Evolutionary conservation across 2,797 vertebrate species (phyloP), one percentile per base, ranked within the genome.

Genomic region (Chrysocyon brachyurus): DNA sequence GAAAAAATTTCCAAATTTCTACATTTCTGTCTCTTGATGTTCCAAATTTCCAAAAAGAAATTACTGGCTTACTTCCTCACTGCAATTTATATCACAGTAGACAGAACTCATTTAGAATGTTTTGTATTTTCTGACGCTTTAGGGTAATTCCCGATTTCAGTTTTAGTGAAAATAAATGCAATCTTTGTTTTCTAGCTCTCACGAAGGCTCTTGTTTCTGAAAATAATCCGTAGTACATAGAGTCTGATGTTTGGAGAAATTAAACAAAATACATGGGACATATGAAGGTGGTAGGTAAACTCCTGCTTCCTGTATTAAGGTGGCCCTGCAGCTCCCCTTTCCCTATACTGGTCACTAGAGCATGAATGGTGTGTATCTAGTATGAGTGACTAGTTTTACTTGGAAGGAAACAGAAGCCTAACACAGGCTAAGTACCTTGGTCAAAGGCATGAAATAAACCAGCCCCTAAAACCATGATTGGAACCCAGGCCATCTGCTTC

Each of bases 171-270:
- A 33, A 63, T 54, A 68, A 21, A 4, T 52, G 40, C 70, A 96
- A 94, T 96, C 94, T 78, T 90, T 93, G 33, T 93, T 97, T 90
- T 97, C 90, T 70, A 79, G 26, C 87, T 96, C 96, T 90, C 92
- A 56, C 24, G 73, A 85, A 49, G 28, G 56, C 33, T 97, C 46
- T 87, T 94, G 16, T 22, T 96, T 83, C 87, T 97, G 77, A 97
- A 98, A 98, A 97, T 66, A 96, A 92, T 72, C 82, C 54, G 85
- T 6, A 88, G 72, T 61, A 63, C 33, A 89, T 36, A 95, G 21
- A 96, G 33, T 21, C 46, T 72, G 95, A 88, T 56, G 33, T 91
- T 79, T 94, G 73, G 92, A 91, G 19, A 56, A 73, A 64, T 95
- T 31, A 46, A 49, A 72, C 64, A 98, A 97, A 98, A 89, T 17